Conservation (phyloP, 2,888 invertebrate genomes). For the Tachystola acroxantha region DNA sequence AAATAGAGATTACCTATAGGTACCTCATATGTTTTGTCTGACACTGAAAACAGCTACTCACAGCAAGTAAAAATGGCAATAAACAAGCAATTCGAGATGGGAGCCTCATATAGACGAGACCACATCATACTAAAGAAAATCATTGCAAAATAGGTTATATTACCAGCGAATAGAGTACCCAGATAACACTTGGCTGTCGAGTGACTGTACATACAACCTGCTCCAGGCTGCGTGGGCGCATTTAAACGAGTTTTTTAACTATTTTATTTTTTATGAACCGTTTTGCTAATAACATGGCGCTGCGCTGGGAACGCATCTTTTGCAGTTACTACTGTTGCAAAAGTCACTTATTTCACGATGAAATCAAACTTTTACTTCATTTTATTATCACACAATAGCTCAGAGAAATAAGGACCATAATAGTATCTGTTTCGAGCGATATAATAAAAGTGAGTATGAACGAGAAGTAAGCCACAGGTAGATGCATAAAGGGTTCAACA, state of each 20-base stretch:
- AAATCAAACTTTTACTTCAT: background rate
- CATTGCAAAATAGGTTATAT: no score
- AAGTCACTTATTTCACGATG: slow-evolving; percentile 1
- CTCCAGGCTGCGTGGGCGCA: slow-evolving; percentile 33
- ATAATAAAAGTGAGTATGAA: background rate
- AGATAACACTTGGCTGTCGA: no score
- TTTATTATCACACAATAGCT: no score
- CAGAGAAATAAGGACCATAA: no score
- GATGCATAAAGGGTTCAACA: no score
- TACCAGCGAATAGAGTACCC: no score
- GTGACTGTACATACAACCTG: no score
- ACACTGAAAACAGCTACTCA: slow-evolving; percentile 8
- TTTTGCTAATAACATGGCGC: slow-evolving; percentile 46
- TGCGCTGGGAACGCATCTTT: slow-evolving; percentile 33
- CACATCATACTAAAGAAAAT: no score
- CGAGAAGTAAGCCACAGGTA: no score
- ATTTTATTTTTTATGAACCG: slow-evolving; percentile 32
- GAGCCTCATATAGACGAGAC: no score
- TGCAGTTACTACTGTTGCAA: background rate
- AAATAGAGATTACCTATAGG: no score
- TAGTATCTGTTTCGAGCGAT: background rate
- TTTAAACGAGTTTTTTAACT: slow-evolving; percentile 21
- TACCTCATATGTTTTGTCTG: slow-evolving; percentile 6
- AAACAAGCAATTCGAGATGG: slow-evolving; percentile 47
- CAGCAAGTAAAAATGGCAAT: slow-evolving; percentile 29